Evolutionary conservation across 1,140 invertebrate species (phyloP).

Genomic region (Leucophenga varia): DNA sequence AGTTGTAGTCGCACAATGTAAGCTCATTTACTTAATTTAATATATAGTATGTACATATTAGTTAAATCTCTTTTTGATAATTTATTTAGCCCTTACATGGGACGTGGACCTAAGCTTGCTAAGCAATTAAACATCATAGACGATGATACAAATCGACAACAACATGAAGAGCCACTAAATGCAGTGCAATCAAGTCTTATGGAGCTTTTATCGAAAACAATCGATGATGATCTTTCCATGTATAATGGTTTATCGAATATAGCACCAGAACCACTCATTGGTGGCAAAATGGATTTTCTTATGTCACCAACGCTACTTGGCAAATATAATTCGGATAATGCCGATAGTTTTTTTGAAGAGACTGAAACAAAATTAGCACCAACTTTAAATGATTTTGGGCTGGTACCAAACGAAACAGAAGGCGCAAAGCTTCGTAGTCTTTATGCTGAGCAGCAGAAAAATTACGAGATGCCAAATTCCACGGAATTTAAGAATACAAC

Average conservation of each 20-base stretch:
- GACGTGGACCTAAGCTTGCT: conserved; percentile 27
- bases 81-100: conserved; percentile 51
- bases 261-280: conserved; percentile 32
- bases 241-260: conserved; percentile 29
- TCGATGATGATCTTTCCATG: conserved; percentile 39
- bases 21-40: background rate
- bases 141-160: conserved; percentile 6
- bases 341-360: conserved; percentile 27
- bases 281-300: conserved; percentile 41
- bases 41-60: background rate
- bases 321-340: no score
- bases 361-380: conserved; percentile 24
- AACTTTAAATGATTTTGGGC: conserved; percentile 17
- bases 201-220: conserved; percentile 48
- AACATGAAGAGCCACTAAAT: conserved; percentile 26
- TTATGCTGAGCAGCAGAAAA: conserved; percentile 4
- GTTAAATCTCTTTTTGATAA: background rate
- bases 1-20: conserved; percentile 47
- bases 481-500: no score
- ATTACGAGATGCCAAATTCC: no score
- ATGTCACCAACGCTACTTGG: conserved; percentile 29
- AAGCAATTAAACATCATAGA: conserved; percentile 6
- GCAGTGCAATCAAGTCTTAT: conserved; percentile 46
- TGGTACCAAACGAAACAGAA: conserved; percentile 17
- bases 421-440: background rate